phyloP scores from a whole-genome alignment of 2,113 vertebrate genomes.

The Meles meles region DNA sequence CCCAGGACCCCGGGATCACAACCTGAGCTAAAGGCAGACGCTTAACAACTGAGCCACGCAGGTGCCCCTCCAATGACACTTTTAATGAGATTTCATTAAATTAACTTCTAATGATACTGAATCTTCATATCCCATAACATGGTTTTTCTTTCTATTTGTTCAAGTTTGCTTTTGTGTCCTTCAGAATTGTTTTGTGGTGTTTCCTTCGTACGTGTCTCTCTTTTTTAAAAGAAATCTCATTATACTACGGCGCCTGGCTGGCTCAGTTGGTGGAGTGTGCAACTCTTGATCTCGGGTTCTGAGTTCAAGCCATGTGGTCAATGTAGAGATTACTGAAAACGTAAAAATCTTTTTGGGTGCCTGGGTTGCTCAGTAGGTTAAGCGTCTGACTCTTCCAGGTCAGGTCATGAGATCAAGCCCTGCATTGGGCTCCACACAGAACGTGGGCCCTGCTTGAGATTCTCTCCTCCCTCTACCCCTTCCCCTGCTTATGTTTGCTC shows the following conservation, averaged over 20 bases:
- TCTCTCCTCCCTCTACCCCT: neutral
- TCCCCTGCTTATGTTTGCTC: neutral
- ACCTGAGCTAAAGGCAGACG: too few species aligned
- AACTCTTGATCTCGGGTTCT: too few species aligned
- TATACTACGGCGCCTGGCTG: neutral
- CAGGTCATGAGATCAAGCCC: neutral
- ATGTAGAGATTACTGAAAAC: too few species aligned
- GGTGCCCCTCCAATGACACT: neutral
- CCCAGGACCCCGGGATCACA: too few species aligned
- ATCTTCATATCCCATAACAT: neutral
- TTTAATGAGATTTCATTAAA: neutral
- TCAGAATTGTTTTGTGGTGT: neutral
- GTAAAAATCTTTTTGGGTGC: too few species aligned
- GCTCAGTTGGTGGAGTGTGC: too few species aligned
- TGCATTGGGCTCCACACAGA: neutral
- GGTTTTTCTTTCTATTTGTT: neutral
- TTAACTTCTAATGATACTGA: neutral
- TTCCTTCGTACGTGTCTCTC: neutral
- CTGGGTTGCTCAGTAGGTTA: neutral
- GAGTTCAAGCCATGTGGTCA: too few species aligned
- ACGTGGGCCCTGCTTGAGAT: neutral
- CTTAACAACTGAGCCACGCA: too few species aligned
- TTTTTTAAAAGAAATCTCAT: neutral
- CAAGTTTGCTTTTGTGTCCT: neutral
- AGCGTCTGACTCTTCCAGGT: neutral